Base-by-base conservation (phyloP, 2,888 invertebrate species). In the Pachliopta kotzebuea region DNA sequence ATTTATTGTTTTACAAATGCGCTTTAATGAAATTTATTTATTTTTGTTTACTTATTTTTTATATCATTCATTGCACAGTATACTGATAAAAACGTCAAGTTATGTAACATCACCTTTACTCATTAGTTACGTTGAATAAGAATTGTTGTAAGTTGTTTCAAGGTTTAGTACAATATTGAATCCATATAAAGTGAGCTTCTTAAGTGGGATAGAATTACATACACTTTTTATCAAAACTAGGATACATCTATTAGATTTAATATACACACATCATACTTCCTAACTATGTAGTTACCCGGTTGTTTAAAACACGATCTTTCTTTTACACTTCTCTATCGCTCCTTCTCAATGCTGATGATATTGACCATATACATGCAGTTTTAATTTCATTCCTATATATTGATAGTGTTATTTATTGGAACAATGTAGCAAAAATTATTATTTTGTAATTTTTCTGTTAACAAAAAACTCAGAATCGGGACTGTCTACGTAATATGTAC, bases 401-500 rank as follows among this genome's bases (percentile, higher is more conserved):
- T 20, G 9, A 23, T 52, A 20, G 4, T 23, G 17, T 23, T 7
- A 52, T 52, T 52, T 20, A 21, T n/a, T 11, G 26, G 31, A 11
- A 56, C 18, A 8, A 55, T 9, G 2, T 31, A 42, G 17, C 4
- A 42, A 42, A 42, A 45, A 7, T 45, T 45, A 8, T n/a, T 18
- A n/a, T n/a, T 45, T 45, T 45, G n/a, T n/a, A 18, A 45, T 45
- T 45, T n/a, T 45, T 8, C n/a, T n/a, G n/a, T 45, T 45, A n/a
- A 18, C n/a, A 45, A 45, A 37, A 20, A 37, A 37, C 37, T 20
- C 23, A 18, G 18, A 37, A 31, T 8, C 18, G 29, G 18, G 21
- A 23, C n/a, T 60, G 53, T 60, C 53, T 53, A 37, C 50, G 53
- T 60, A 21, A 37, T 23, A 23, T 50, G 14, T 53, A 52, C 60